A percentile compares a stretch with the other conserved stretches of the same genome.
Conservation (phyloP, 2,113 vertebrate genomes). For the Acanthisitta chloris region DNA sequence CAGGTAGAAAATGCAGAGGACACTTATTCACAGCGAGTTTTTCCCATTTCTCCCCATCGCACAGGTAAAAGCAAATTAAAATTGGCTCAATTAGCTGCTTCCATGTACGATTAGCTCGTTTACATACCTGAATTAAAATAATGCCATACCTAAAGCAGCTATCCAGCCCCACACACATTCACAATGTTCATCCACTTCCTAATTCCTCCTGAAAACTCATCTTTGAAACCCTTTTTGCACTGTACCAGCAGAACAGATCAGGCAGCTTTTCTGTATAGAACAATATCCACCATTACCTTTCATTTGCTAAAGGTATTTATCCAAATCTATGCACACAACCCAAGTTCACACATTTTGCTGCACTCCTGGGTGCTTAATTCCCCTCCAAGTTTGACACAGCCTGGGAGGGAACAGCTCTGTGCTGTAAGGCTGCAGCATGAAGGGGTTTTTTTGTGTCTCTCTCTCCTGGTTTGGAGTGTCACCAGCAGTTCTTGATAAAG, state of each 20-base stretch:
- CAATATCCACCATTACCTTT: neutral
- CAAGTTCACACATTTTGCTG: neutral
- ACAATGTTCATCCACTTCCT: neutral
- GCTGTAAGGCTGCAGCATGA: slow-evolving; percentile 55
- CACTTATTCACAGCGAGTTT: neutral
- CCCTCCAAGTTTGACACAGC: neutral
- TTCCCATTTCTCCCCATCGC: neutral
- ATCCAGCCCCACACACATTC: neutral
- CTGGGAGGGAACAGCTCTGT: slow-evolving; percentile 5
- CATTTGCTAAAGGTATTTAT: neutral
- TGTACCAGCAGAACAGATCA: neutral
- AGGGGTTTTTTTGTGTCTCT: slow-evolving; percentile 24
- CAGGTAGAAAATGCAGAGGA: neutral
- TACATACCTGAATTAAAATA: slow-evolving; percentile 14
- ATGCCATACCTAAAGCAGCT: slow-evolving; percentile 15
- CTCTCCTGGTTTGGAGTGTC: neutral
- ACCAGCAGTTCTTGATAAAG: slow-evolving; percentile 38
- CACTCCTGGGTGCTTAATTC: neutral
- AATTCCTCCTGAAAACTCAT: neutral
- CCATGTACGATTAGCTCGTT: slow-evolving; percentile 24
- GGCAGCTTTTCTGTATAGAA: neutral
- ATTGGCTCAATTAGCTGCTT: slow-evolving; percentile 39
- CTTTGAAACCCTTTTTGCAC: neutral
- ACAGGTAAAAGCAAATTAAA: slow-evolving; percentile 31
- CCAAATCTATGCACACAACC: neutral